Evolutionary conservation across 2,113 vertebrate genomes (phyloP), one percentile per base, ranked within the genome.

Genomic region (Gallinago paraguaiae): DNA sequence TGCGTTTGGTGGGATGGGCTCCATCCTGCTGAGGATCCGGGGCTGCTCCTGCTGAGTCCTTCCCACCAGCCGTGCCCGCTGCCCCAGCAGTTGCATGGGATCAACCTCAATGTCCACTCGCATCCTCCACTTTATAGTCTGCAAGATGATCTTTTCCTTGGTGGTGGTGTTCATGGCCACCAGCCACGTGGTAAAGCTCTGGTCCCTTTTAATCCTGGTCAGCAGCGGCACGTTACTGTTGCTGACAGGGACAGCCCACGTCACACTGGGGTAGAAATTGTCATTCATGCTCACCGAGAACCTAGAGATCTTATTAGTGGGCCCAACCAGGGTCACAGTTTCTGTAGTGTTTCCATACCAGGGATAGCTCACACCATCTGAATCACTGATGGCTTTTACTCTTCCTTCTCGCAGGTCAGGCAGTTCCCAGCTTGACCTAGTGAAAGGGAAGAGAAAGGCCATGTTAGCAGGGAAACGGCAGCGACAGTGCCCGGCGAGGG

Each of bases 271-370:
- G 96, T 99, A 99, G 97, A 99, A 99, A 97, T 99, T 99, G 98
- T 99, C 99, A 28, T 99, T 99, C 99, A 99, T 99, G 98, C 99
- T 99, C 96, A 99, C 99, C 0, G 98, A 98, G 97, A 99, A 99
- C 95, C 99, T 98, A 89, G 99, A 99, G 50, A 99, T 98, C 97
- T 99, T 99, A 97, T 98, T 99, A 17, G 98, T 99, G 83, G 99
- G 99, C 59, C 99, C 99, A 0, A 99, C 98, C 76, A 99, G 97
- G 75, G 99, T 99, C 86, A 99, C 99, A 2, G 99, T 99, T 96
- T 99, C 99, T 1, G 99, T 99, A 56, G 99, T 99, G 97, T 99
- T 99, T 68, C 99, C 99, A 0, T 99, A 99, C 99, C 99, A 99
- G 41, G 99, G 99, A 96, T 99, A 99, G 98, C 99, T 99, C 95